These are phyloP conservation scores for Macrostomum lignano DNA, from an alignment of 1,140 invertebrate genomes.

Conservation along the genomic window DNA sequence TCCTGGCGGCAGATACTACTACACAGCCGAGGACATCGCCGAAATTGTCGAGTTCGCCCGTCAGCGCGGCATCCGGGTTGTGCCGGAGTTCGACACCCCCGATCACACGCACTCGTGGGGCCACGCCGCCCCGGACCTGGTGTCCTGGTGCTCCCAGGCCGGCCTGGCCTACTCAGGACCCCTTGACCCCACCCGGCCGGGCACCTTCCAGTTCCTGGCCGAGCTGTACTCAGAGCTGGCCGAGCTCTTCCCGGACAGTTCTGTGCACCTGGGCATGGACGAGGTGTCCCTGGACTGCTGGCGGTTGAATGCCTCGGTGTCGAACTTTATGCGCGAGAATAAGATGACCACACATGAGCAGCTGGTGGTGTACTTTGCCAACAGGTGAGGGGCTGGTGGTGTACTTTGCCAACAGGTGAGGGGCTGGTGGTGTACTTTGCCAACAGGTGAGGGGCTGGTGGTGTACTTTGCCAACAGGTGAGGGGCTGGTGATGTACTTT, in stretches of 20 bases:
- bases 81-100: conserved; percentile 72
- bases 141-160: background rate
- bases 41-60: conserved; percentile 46
- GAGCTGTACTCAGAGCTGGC: conserved; percentile 16
- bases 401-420: too few species aligned
- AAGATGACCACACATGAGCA: conserved; percentile 20
- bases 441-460: too few species aligned
- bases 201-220: conserved; percentile 16
- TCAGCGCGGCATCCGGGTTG: conserved; percentile 49
- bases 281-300: conserved; percentile 62
- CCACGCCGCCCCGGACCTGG: conserved; percentile 33
- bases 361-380: conserved; percentile 6
- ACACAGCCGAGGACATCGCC: conserved; percentile 36
- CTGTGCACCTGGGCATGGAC: conserved; percentile 42
- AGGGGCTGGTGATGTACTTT: too few species aligned
- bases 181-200: conserved; percentile 15
- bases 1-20: too few species aligned
- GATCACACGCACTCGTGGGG: conserved; percentile 61
- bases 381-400: too few species aligned
- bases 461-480: too few species aligned
- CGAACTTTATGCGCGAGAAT: conserved; percentile 37
- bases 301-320: conserved; percentile 44
- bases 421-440: too few species aligned
- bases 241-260: conserved; percentile 21
- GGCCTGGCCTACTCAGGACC: conserved; percentile 31